These are phyloP conservation scores for Hemistola chrysoprasaria DNA, from an alignment of 2,888 invertebrate genomes.

Conservation along the genomic window DNA sequence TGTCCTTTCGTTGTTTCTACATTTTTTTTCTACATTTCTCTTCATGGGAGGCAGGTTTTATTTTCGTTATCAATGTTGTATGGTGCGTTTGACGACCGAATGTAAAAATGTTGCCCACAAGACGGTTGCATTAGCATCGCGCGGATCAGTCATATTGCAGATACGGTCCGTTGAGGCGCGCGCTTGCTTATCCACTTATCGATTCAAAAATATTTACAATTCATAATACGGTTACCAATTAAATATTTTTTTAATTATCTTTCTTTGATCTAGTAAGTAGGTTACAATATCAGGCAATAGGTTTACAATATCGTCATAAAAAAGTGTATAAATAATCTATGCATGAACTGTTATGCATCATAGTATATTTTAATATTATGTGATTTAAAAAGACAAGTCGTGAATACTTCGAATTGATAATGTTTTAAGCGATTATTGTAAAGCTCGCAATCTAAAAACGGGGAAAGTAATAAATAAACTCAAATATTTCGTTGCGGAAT, in stretches of 20 bases:
- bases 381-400: too few species aligned
- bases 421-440: too few species aligned
- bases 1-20: conserved; percentile 24
- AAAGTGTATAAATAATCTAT: too few species aligned
- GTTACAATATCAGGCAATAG: too few species aligned
- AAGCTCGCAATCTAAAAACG: neutral
- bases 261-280: too few species aligned
- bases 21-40: conserved; percentile 48
- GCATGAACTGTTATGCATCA: too few species aligned
- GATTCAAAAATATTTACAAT: conserved; percentile 8
- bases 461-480: conserved; percentile 8
- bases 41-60: conserved; percentile 67
- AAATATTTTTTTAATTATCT: too few species aligned
- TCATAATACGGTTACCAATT: too few species aligned
- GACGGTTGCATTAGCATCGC: conserved; percentile 53
- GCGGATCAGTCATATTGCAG: conserved; percentile 51
- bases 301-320: too few species aligned
- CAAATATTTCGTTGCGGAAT: conserved; percentile 13
- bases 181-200: conserved; percentile 55
- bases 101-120: conserved; percentile 38
- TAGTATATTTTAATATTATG: too few species aligned
- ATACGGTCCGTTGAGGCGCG: conserved; percentile 58
- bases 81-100: conserved; percentile 53
- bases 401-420: too few species aligned
- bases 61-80: conserved; percentile 72